Evolutionary conservation across 2,797 vertebrate genomes (phyloP).

Genomic region (Artibeus lituratus): DNA sequence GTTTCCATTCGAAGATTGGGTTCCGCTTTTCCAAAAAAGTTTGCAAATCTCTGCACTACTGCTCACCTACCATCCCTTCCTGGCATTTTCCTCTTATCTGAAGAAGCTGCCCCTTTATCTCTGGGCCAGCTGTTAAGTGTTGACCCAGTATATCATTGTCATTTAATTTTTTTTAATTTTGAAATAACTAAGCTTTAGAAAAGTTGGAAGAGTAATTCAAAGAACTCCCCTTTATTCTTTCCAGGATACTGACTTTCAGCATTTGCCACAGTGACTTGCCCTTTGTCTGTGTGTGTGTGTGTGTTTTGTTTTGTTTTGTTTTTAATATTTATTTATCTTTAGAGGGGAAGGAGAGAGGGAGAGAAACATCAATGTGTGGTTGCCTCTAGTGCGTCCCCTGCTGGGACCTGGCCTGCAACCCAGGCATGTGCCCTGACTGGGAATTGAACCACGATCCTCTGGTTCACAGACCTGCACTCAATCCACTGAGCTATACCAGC

Average conservation of each 20-base stretch:
- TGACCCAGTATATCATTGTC: background rate
- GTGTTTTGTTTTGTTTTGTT: too few relatives aligned
- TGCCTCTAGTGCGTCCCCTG: too few relatives aligned
- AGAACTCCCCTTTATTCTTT: background rate
- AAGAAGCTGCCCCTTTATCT: background rate
- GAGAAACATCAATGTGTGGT: too few relatives aligned
- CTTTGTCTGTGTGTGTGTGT: background rate
- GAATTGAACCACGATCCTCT: too few relatives aligned
- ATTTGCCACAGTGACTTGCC: background rate
- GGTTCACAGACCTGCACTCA: too few relatives aligned
- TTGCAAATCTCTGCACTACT: background rate
- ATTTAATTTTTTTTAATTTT: background rate
- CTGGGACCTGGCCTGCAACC: too few relatives aligned
- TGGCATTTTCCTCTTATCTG: background rate
- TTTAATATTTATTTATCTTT: too few relatives aligned
- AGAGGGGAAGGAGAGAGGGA: too few relatives aligned
- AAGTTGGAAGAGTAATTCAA: background rate
- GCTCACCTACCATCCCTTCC: background rate
- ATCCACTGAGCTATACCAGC: too few relatives aligned
- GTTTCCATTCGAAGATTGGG: background rate
- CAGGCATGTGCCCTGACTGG: too few relatives aligned
- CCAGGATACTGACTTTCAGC: background rate
- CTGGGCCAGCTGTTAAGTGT: background rate
- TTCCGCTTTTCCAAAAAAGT: background rate
- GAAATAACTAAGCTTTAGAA: background rate